Evolutionary conservation across 53 echinoderm and acorn worm genomes (phyloP).

Genomic region (Luidia sarsii): DNA sequence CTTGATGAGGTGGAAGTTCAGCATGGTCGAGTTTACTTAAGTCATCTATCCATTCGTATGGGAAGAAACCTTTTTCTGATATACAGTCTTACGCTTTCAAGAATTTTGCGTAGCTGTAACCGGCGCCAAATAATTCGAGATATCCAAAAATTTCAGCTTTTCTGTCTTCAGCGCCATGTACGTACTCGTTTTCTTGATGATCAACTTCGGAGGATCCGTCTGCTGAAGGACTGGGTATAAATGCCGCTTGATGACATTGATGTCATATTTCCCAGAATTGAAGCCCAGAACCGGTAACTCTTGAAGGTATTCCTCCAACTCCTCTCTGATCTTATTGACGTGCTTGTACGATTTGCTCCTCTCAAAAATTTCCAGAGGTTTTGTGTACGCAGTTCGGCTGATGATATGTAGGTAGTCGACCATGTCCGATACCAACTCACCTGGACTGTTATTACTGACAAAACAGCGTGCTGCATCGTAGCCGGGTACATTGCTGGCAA

Average conservation of each 20-base stretch:
- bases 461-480: conserved; percentile 5
- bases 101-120: conserved; percentile 27
- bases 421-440: conserved; percentile 29
- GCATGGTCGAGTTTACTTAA: conserved; percentile 33
- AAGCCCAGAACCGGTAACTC: conserved; percentile 53
- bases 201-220: conserved; percentile 12
- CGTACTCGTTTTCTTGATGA: conserved; percentile 1
- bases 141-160: conserved; percentile 47
- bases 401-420: conserved; percentile 14
- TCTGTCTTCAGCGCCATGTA: conserved; percentile 48
- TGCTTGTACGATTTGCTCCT: background rate
- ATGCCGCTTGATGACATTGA: too few relatives aligned
- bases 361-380: background rate
- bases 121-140: conserved; percentile 58
- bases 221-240: conserved; percentile 13
- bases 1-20: conserved; percentile 7
- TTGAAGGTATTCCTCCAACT: conserved; percentile 14
- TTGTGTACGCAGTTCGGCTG: background rate
- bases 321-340: background rate
- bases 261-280: conserved; percentile 24
- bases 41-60: conserved; percentile 54
- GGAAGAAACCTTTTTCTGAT: conserved; percentile 46
- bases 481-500: conserved; percentile 32
- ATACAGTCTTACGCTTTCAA: conserved; percentile 42
- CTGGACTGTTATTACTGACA: conserved; percentile 27